A percentile compares a stretch with the other conserved stretches of the same genome.
Evolutionary conservation across 1,140 invertebrate genomes (phyloP).

Genomic region (Metaphire vulgaris): DNA sequence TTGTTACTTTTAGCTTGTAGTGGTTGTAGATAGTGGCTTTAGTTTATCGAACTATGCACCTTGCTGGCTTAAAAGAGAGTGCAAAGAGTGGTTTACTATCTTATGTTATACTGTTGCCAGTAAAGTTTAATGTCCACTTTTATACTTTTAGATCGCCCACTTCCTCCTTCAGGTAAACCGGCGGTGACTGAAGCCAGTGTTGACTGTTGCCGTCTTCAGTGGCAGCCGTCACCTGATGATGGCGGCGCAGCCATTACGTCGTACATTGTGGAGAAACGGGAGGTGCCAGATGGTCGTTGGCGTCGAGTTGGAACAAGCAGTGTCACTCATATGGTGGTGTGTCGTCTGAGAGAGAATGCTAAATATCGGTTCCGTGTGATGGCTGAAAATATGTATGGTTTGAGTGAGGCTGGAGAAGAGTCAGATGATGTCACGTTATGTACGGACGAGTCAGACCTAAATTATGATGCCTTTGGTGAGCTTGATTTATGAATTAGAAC

Average conservation of each 20-base stretch:
- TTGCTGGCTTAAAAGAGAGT: no score
- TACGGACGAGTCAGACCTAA: slow-evolving; percentile 36
- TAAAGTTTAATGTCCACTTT: no score
- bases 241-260: slow-evolving; percentile 91
- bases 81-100: no score
- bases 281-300: slow-evolving; percentile 82
- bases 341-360: slow-evolving; percentile 57
- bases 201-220: slow-evolving; percentile 81
- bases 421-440: slow-evolving; percentile 35
- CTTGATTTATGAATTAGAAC: no score
- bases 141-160: slow-evolving; percentile 72
- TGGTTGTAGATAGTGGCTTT: no score
- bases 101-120: no score
- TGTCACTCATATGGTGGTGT: not conserved
- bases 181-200: slow-evolving; percentile 86
- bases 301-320: slow-evolving; percentile 64
- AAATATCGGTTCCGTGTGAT: slow-evolving; percentile 94
- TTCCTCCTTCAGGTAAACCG: slow-evolving; percentile 82
- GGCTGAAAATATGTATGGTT: slow-evolving; percentile 93
- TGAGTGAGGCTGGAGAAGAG: slow-evolving; percentile 71
- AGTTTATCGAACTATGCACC: no score
- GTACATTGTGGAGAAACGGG: slow-evolving; percentile 83
- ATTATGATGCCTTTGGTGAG: slow-evolving; percentile 49
- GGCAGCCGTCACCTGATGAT: slow-evolving; percentile 82
- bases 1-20: no score